Evolutionary conservation across 2,888 invertebrate species (phyloP).

Genomic region (Tenthredo notha): DNA sequence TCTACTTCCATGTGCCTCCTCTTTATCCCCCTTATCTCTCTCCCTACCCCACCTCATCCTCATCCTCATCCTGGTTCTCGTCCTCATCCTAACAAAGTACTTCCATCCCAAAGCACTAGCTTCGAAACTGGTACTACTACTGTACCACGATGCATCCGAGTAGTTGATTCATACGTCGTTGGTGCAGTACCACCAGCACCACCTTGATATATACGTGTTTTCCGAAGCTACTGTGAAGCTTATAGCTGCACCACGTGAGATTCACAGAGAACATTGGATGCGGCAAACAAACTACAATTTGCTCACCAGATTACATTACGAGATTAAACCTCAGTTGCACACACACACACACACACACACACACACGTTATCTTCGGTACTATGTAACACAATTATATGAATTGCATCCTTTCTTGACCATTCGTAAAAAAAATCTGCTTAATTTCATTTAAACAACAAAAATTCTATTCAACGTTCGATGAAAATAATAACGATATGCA

Average conservation of each 20-base stretch:
- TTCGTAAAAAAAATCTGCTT: not conserved
- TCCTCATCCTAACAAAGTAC: constrained; percentile 23
- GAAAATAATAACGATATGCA: too few relatives aligned
- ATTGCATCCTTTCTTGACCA: not conserved
- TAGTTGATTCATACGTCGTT: constrained; percentile 31
- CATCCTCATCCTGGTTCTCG: not conserved
- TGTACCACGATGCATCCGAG: constrained; percentile 24
- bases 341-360: too few relatives aligned
- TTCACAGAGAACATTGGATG: not conserved
- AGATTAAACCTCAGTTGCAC: constrained; percentile 28
- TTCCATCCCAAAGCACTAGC: not conserved
- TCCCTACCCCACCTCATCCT: too few relatives aligned
- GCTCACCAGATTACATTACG: constrained; percentile 43
- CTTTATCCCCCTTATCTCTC: too few relatives aligned
- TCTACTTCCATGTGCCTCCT: not conserved
- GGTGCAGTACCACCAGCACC: not conserved
- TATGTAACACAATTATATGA: too few relatives aligned
- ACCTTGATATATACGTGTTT: not conserved
- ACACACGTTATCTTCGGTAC: not conserved
- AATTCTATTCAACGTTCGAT: too few relatives aligned
- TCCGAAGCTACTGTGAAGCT: constrained; percentile 25
- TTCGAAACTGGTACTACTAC: not conserved
- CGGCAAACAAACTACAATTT: constrained; percentile 42
- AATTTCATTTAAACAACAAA: too few relatives aligned
- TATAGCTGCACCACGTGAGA: not conserved